A percentile compares a stretch with the other conserved stretches of the same genome.
Conservation (phyloP, 92 coral and sea anemone species). For the Porites lobata region DNA sequence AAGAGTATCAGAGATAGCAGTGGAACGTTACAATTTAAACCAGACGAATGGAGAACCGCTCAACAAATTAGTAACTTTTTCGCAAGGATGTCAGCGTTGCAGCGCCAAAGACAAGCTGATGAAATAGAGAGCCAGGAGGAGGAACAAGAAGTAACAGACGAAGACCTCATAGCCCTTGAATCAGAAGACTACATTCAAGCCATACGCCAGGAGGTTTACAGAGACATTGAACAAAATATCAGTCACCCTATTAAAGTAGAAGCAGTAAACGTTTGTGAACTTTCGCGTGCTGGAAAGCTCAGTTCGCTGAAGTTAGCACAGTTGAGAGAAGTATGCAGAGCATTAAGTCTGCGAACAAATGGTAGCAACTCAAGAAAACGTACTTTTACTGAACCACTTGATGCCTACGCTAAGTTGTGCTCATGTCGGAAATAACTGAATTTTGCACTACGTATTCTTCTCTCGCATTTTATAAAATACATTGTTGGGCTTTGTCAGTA, state of each 20-base stretch:
- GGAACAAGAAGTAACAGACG: slow-evolving; percentile 3
- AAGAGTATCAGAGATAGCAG: slow-evolving; percentile 56
- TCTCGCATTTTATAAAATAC: too few relatives aligned
- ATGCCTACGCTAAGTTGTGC: slow-evolving; percentile 49
- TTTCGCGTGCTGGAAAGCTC: slow-evolving; percentile 51
- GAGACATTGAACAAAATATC: slow-evolving; percentile 31
- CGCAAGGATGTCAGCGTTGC: too few relatives aligned
- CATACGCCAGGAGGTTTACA: slow-evolving; percentile 43
- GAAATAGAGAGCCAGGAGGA: slow-evolving; percentile 39
- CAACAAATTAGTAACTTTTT: too few relatives aligned
- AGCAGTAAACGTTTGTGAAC: slow-evolving; percentile 58
- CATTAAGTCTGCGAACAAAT: slow-evolving; percentile 45
- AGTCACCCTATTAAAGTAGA: slow-evolving; percentile 66
- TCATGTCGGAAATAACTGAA: slow-evolving; percentile 4
- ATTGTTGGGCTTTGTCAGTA: too few relatives aligned
- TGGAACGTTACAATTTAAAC: slow-evolving; percentile 53
- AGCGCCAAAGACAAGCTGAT: slow-evolving; percentile 11
- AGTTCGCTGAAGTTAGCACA: slow-evolving; percentile 47
- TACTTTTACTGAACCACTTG: slow-evolving; percentile 42
- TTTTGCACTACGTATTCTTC: too few relatives aligned
- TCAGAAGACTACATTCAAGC: slow-evolving; percentile 41
- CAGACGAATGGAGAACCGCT: too few relatives aligned
- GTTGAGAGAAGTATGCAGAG: slow-evolving; percentile 52
- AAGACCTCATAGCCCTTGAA: slow-evolving; percentile 63
- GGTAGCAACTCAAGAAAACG: slow-evolving; percentile 65